A percentile compares a stretch with the other conserved stretches of the same genome.
phyloP scores from a whole-genome alignment of 35 echinoderm and acorn worm genomes.

The Heliocidaris erythrogramma region DNA sequence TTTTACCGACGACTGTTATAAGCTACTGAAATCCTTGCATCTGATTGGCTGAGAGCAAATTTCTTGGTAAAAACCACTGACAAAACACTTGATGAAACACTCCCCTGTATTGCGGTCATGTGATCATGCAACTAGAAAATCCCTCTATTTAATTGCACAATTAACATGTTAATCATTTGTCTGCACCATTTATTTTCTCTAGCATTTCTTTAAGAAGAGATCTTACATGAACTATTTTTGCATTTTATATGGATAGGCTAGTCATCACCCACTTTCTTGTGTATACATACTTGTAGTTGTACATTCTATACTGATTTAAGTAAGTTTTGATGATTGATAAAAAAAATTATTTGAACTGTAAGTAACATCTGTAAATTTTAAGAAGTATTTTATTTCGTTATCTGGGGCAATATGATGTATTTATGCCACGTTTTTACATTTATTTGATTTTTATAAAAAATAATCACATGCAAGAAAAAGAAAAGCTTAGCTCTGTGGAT shows the following conservation, averaged over 20 bases:
- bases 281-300: background rate
- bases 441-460: background rate
- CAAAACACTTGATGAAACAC: no score
- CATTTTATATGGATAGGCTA: background rate
- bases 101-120: no score
- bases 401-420: slow-evolving; percentile 3
- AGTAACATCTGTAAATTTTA: background rate
- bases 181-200: background rate
- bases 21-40: no score
- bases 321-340: background rate
- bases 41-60: no score
- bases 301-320: background rate
- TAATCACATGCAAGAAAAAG: background rate
- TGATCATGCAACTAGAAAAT: no score
- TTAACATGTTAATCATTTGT: background rate
- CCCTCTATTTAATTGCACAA: background rate
- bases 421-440: background rate
- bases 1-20: no score
- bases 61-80: no score
- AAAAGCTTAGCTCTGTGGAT: background rate
- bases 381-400: background rate
- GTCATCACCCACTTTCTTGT: background rate
- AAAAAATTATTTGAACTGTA: background rate
- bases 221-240: background rate
- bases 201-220: background rate